Evolutionary conservation across 2,113 vertebrate genomes (phyloP).

Genomic region (Leptosomus discolor): DNA sequence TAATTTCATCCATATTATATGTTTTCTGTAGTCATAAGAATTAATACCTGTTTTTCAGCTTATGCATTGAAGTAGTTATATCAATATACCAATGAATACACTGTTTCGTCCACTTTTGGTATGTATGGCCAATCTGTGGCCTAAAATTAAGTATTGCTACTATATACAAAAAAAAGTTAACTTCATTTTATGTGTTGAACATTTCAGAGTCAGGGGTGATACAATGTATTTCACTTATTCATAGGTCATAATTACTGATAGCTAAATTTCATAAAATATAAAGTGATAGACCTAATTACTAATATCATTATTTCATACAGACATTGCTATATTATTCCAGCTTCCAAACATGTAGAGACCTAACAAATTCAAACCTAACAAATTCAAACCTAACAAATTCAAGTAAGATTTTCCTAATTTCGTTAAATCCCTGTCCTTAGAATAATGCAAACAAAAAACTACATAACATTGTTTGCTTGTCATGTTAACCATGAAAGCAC

Average conservation of each 20-base stretch:
- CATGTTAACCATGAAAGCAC: background rate
- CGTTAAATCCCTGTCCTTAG: background rate
- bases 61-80: background rate
- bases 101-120: background rate
- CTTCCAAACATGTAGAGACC: background rate
- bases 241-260: background rate
- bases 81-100: background rate
- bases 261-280: background rate
- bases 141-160: background rate
- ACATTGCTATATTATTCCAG: background rate
- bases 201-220: background rate
- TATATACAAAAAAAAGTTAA: background rate
- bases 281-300: background rate
- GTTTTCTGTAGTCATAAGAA: background rate
- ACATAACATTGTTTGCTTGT: background rate
- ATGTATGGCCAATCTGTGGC: no score
- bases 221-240: background rate
- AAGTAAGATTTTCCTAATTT: background rate
- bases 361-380: background rate
- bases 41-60: accelerated
- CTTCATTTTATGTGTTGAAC: background rate
- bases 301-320: background rate
- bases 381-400: background rate
- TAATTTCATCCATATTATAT: background rate
- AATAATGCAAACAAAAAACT: background rate